Percentiles rank a stretch among this genome's conserved stretches.
Conservation (phyloP, 2,113 vertebrate genomes). For the Vulpes lagopus region DNA sequence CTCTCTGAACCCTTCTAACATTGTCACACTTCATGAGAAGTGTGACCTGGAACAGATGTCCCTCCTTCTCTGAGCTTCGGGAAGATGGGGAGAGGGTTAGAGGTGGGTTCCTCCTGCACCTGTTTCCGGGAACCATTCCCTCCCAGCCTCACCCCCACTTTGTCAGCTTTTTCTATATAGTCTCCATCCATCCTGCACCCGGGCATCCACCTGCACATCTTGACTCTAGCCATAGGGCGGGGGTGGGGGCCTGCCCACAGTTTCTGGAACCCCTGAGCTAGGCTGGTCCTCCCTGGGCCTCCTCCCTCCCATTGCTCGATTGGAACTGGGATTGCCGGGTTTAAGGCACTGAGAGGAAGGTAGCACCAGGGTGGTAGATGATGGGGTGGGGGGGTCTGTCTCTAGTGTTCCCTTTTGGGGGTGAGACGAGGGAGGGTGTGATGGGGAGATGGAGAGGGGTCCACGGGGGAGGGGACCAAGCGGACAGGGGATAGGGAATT, state of each 20-base stretch:
- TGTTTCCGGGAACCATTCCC: background rate
- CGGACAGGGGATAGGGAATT: background rate
- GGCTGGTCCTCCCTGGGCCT: background rate
- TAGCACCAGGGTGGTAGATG: background rate
- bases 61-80: background rate
- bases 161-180: background rate
- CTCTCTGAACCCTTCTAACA: background rate
- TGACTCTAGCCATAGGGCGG: background rate
- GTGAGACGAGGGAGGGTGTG: background rate
- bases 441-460: background rate
- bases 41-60: background rate
- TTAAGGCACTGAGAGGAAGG: background rate
- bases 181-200: too few relatives aligned
- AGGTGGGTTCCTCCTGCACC: background rate
- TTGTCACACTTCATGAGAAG: background rate
- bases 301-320: background rate
- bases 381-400: too few relatives aligned
- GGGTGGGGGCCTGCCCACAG: background rate
- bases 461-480: background rate
- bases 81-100: background rate
- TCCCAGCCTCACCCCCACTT: background rate
- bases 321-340: background rate
- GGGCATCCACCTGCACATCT: background rate
- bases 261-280: background rate
- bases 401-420: background rate